Percentiles rank a stretch among this genome's conserved stretches.
Conservation (phyloP, 1,140 invertebrate genomes). For the Arctopsyche grandis region DNA sequence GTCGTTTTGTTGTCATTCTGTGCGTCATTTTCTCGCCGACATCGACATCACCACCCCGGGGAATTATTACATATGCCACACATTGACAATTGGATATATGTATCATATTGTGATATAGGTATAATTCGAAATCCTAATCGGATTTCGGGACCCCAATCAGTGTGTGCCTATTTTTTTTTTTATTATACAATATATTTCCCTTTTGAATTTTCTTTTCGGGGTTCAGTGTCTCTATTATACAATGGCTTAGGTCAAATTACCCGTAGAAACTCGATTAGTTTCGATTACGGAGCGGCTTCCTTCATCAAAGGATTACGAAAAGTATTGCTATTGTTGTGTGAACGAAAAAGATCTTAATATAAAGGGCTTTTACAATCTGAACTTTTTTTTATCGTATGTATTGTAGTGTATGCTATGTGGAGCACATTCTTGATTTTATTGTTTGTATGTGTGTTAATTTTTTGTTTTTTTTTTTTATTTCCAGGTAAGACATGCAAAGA, state of each 20-base stretch:
- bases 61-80: not conserved
- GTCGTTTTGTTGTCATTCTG: not conserved
- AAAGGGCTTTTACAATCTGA: not conserved
- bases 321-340: not conserved
- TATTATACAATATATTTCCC: too few relatives aligned
- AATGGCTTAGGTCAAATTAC: constrained; percentile 29
- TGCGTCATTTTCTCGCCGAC: not conserved
- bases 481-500: too few relatives aligned
- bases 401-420: too few relatives aligned
- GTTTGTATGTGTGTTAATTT: too few relatives aligned
- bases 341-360: not conserved
- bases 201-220: too few relatives aligned
- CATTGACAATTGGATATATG: not conserved
- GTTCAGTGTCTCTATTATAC: not conserved
- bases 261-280: constrained; percentile 37
- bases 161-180: too few relatives aligned
- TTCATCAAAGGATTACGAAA: constrained; percentile 24
- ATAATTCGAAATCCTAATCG: too few relatives aligned
- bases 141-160: too few relatives aligned
- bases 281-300: constrained; percentile 35
- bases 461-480: too few relatives aligned
- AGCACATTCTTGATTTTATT: too few relatives aligned
- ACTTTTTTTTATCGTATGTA: too few relatives aligned
- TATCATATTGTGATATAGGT: too few relatives aligned
- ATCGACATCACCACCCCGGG: not conserved